Percentiles rank a stretch among this genome's conserved stretches.
phyloP scores from a whole-genome alignment of 2,888 invertebrate genomes.

The Eupithecia abbreviata region DNA sequence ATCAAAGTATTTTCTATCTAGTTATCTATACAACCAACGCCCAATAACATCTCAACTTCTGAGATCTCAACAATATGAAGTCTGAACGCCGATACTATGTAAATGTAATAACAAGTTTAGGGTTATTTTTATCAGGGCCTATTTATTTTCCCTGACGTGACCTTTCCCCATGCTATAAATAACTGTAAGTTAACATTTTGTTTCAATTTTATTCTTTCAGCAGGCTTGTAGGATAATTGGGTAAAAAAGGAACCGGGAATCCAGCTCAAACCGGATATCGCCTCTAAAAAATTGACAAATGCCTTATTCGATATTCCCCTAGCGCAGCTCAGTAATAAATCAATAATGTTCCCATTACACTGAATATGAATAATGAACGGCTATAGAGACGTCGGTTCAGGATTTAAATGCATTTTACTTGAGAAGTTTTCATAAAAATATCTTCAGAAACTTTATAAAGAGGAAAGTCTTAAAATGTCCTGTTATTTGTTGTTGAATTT shows the following conservation, averaged over 20 bases:
- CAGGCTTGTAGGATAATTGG: conserved; percentile 9
- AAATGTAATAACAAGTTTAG: neutral
- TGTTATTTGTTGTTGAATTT: neutral
- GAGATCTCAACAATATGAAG: neutral
- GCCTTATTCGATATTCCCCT: conserved; percentile 59
- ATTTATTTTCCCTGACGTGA: neutral
- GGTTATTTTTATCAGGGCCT: neutral
- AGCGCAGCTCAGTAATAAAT: conserved; percentile 56
- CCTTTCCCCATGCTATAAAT: neutral
- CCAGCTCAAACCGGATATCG: conserved; percentile 28
- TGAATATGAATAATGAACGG: conserved; percentile 54
- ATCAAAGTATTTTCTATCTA: too few relatives aligned
- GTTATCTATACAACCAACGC: neutral
- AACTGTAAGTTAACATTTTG: neutral
- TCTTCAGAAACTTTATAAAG: neutral
- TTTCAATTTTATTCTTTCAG: conserved; percentile 9
- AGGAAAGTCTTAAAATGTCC: neutral
- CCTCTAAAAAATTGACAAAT: conserved; percentile 55
- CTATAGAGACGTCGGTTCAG: conserved; percentile 46
- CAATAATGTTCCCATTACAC: conserved; percentile 60
- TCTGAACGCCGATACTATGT: neutral
- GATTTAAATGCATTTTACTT: conserved; percentile 35
- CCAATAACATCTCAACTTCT: neutral
- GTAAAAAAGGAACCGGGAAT: conserved; percentile 11
- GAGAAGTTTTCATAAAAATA: conserved; percentile 5